Conservation (phyloP, 2,888 invertebrate genomes). For the Drosophila niveifrons region DNA sequence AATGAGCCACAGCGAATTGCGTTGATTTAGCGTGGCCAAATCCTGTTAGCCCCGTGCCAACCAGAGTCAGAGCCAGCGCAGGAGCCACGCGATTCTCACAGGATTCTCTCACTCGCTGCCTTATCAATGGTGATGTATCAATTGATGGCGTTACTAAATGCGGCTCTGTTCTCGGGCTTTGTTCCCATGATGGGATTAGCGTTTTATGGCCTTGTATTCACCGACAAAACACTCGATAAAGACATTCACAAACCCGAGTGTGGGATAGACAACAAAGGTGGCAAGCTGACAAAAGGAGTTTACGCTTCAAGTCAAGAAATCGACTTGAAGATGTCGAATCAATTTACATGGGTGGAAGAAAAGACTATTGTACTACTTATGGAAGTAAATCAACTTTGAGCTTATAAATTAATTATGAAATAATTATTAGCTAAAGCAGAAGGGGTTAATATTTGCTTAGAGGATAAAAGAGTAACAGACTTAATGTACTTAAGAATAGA, state of each 20-base stretch:
- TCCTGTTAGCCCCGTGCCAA: constrained; percentile 78
- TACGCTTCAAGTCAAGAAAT: neutral
- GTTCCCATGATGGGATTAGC: constrained; percentile 82
- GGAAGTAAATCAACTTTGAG: too few species aligned
- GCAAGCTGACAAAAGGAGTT: neutral
- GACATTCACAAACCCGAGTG: constrained; percentile 47
- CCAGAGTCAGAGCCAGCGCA: constrained; percentile 1
- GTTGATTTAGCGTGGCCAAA: constrained; percentile 83
- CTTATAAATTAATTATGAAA: too few species aligned
- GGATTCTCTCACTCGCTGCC: constrained; percentile 49
- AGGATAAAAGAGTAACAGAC: too few species aligned
- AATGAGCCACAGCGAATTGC: constrained; percentile 83
- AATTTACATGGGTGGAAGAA: neutral
- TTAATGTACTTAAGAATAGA: too few species aligned
- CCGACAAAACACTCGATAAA: constrained; percentile 76
- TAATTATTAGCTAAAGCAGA: too few species aligned
- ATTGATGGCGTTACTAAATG: constrained; percentile 73
- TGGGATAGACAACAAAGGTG: constrained; percentile 19
- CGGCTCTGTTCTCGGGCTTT: constrained; percentile 47
- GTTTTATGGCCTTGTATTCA: constrained; percentile 75
- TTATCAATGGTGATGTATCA: constrained; percentile 76
- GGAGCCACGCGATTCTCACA: constrained; percentile 72
- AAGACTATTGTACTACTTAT: too few species aligned
- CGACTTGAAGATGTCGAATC: neutral
- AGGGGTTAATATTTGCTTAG: too few species aligned